Conservation (phyloP, 2,888 invertebrate genomes). For the Lepidonotus clava region DNA sequence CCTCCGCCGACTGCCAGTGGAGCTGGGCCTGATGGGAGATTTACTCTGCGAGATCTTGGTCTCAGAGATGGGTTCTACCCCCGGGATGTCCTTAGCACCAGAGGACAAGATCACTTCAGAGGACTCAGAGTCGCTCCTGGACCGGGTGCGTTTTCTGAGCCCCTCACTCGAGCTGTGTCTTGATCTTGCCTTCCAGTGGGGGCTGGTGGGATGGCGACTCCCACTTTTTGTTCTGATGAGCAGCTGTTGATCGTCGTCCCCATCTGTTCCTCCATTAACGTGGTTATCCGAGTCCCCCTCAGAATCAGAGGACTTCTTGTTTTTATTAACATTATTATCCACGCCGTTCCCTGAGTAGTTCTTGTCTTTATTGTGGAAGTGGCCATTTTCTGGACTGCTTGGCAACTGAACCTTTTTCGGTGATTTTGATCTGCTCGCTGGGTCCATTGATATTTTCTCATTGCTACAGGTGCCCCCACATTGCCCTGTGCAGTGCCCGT, state of each 20-base stretch:
- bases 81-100: not conserved
- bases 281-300: conserved; percentile 42
- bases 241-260: conserved; percentile 43
- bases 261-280: conserved; percentile 27
- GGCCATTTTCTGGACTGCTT: not conserved
- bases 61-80: not conserved
- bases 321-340: not conserved
- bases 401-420: not conserved
- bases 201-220: conserved; percentile 9
- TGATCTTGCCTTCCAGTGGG: conserved; percentile 11
- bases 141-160: conserved; percentile 25
- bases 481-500: not conserved
- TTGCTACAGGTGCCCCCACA: not conserved
- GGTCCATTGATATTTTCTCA: not conserved
- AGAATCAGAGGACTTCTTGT: conserved; percentile 36
- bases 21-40: not conserved
- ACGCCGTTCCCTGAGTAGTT: conserved; percentile 11
- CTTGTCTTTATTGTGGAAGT: conserved; percentile 8
- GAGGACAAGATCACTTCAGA: conserved; percentile 2
- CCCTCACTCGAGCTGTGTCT: conserved; percentile 36
- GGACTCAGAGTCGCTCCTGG: conserved; percentile 4
- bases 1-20: not conserved
- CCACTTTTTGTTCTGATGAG: conserved; percentile 23
- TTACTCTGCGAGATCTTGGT: not conserved
- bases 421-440: not conserved